A percentile compares a stretch with the other conserved stretches of the same genome.
Evolutionary conservation across 2,888 invertebrate species (phyloP).

Genomic region (Drosophila nigricruria): DNA sequence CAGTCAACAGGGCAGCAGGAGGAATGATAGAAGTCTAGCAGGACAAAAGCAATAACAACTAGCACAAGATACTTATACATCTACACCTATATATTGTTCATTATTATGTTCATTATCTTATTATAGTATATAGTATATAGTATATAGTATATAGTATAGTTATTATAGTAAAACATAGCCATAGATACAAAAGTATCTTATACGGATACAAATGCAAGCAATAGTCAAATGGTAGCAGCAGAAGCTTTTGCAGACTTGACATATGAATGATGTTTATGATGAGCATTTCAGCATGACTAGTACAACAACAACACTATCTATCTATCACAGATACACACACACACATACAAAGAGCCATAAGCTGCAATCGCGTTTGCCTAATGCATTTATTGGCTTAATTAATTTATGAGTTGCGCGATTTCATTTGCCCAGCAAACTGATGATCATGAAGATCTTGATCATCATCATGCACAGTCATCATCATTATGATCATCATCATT

Average conservation of each 20-base stretch:
- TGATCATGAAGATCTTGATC: slow-evolving; percentile 11
- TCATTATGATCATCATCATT: slow-evolving; percentile 6
- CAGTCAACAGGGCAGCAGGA: too few species aligned
- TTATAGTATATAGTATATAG: too few species aligned
- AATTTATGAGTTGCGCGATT: slow-evolving; percentile 82
- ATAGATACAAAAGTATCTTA: not conserved
- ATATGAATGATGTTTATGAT: not conserved
- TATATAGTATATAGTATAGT: too few species aligned
- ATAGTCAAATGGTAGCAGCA: not conserved
- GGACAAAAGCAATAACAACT: too few species aligned
- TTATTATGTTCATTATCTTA: too few species aligned
- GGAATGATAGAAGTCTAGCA: too few species aligned
- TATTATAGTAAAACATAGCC: too few species aligned
- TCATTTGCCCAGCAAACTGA: slow-evolving; percentile 53
- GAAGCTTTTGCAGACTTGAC: not conserved
- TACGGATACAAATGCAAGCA: not conserved
- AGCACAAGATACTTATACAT: not conserved
- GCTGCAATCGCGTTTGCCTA: slow-evolving; percentile 22
- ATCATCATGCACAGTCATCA: slow-evolving; percentile 7
- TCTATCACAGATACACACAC: not conserved
- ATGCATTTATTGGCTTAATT: slow-evolving; percentile 79
- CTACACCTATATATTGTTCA: not conserved
- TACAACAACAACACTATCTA: not conserved
- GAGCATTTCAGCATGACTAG: not conserved
- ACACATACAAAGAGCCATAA: not conserved